Conservation (phyloP, 2,113 vertebrate species). For the Cyanistes caeruleus region DNA sequence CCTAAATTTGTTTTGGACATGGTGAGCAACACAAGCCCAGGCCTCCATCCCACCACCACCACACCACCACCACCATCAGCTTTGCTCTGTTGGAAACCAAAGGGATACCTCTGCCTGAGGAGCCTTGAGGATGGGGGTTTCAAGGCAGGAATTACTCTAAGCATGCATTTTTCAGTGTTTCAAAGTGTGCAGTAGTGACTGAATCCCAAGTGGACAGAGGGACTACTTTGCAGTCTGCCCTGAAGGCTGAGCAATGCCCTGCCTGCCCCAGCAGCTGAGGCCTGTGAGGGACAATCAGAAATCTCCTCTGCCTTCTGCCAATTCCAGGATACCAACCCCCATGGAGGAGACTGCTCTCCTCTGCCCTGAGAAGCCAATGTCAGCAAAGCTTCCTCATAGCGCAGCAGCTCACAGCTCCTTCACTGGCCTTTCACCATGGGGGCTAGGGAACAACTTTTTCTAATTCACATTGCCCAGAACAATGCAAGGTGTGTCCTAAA, state of each 20-base stretch:
- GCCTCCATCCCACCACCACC: neutral
- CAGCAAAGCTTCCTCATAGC: neutral
- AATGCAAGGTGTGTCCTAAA: neutral
- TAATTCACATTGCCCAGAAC: neutral
- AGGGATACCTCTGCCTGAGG: neutral
- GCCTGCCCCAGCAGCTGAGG: neutral
- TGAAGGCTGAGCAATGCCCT: neutral
- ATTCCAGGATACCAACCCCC: too few species aligned
- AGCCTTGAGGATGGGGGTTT: neutral
- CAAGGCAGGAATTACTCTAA: neutral
- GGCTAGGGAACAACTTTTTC: neutral
- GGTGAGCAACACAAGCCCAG: neutral
- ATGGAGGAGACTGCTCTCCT: neutral
- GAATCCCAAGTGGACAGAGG: rapidly evolving
- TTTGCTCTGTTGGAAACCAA: neutral
- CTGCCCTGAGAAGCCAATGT: neutral
- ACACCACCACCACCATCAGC: neutral
- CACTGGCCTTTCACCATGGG: neutral
- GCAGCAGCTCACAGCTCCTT: neutral
- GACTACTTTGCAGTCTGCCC: neutral
- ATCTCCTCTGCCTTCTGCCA: neutral
- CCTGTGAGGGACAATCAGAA: neutral
- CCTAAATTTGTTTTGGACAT: neutral
- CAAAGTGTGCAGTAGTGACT: neutral
- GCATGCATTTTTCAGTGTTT: neutral